phyloP scores from a whole-genome alignment of 2,113 vertebrate species.

The Dolichotis patagonum region DNA sequence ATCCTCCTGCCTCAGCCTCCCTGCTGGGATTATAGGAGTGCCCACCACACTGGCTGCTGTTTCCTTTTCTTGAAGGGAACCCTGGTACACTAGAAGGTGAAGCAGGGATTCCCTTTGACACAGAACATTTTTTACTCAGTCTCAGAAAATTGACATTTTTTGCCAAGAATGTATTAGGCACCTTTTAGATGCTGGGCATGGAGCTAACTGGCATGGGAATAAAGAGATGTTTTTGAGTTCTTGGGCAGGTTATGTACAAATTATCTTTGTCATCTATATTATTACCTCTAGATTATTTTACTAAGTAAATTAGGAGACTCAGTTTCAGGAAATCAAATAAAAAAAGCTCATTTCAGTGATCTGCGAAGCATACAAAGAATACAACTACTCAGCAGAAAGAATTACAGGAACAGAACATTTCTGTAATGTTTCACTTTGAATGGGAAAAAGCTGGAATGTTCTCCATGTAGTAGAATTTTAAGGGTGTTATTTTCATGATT shows the following conservation, averaged over 20 bases:
- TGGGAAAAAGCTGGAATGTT: slow-evolving; percentile 37
- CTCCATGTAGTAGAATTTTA: slow-evolving; percentile 14
- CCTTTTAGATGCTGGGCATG: not conserved
- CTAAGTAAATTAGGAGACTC: not conserved
- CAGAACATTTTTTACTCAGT: slow-evolving; percentile 26
- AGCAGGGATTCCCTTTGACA: not conserved
- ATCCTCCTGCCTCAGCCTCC: not conserved
- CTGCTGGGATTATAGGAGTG: not conserved
- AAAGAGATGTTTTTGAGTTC: slow-evolving; percentile 39
- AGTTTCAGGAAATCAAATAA: slow-evolving; percentile 38
- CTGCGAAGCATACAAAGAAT: not conserved
- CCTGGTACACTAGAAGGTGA: not conserved
- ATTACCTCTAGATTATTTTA: slow-evolving; percentile 49
- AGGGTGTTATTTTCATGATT: not conserved
- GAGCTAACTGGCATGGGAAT: not conserved
- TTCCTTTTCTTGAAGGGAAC: not conserved
- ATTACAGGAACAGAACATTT: not conserved
- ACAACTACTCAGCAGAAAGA: slow-evolving; percentile 10
- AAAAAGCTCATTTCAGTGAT: slow-evolving; percentile 1
- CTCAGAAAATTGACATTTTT: slow-evolving; percentile 32
- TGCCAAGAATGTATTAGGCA: slow-evolving; percentile 10
- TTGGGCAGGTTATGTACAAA: not conserved
- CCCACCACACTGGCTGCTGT: not conserved
- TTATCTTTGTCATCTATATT: slow-evolving; percentile 4
- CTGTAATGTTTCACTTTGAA: not conserved